Base-by-base conservation (phyloP, 2,888 invertebrate species). In the Pristionchus fissidentatus region DNA sequence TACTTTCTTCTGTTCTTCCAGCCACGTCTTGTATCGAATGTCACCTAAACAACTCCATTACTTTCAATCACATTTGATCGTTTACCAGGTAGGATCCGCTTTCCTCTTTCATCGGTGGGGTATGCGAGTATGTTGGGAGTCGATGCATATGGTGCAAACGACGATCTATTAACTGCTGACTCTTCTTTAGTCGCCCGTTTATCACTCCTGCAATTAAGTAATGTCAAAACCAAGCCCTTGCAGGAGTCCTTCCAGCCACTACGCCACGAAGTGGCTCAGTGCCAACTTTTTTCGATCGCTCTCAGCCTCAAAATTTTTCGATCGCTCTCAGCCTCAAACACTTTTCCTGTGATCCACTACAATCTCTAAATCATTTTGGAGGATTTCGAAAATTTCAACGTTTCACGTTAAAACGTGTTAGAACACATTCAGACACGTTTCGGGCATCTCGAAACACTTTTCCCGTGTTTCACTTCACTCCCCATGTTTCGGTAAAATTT, bases 1-100 rank as follows among this genome's bases (percentile, higher is more conserved):
- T n/a, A 41, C 32, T 32, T 22, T 32, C 57, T 38, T 55, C 57
- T 57, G 35, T 26, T 79, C 57, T 15, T 55, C 79, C 26, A 79
- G 26, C 79, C 79, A 79, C 19, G 35, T n/a, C 79, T 79, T 79
- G 57, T 79, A 79, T 26, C 79, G 79, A 22, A 79, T 79, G 26
- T 79, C 79, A 41, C 79, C 79, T 79, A 15, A 41, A 79, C 49
- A 15, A 49, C 19, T 49, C 49, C 19, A 49, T 49, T 15, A 19
- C 13, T 49, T 49, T 49, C 49, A 49, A 15, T 15, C 19, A 49
- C 19, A 19, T 15, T 49, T 10, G 19, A 10, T 49, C 49, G 49
- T n/a, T 22, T 35, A 79, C 79, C 79, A 29, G 79, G 79, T 13
- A 79, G 41, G 29, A 79, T 79, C n/a, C 79, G 52, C 41, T 79